Evolutionary conservation across 2,888 invertebrate species (phyloP), one percentile per base, ranked within the genome.

Genomic region (Altica lythri): DNA sequence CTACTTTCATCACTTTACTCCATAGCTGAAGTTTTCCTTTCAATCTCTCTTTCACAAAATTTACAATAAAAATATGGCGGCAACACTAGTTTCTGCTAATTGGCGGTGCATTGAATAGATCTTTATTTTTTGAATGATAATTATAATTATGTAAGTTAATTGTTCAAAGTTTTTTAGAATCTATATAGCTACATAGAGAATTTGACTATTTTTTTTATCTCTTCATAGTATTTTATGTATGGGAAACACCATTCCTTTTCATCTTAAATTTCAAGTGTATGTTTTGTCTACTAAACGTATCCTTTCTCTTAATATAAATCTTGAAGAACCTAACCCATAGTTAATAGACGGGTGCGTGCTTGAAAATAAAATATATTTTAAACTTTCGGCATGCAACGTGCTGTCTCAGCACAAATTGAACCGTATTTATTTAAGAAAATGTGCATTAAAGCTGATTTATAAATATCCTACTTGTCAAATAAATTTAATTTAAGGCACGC

Each of bases 201-300:
- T n/a, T n/a, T n/a, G n/a, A n/a, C n/a, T n/a, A n/a, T n/a, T n/a
- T n/a, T n/a, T n/a, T n/a, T n/a, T n/a, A n/a, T n/a, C n/a, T n/a
- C n/a, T n/a, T n/a, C n/a, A n/a, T n/a, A n/a, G n/a, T n/a, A n/a
- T n/a, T 34, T 34, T 34, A 34, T 34, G 6, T 14, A 34, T 4
- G 16, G 4, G 8, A 6, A 14, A 1, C 9, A 34, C 12, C 34
- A 16, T 16, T 40, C 49, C 32, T 32, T 29, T 40, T 22, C 30
- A 19, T 32, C 18, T 13, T 18, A 32, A 57, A 52, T 48, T 44
- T 42, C 5, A 10, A 27, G 29, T 34, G 47, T 32, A 48, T 62
- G 64, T 64, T 64, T 59, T 62, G 64, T 64, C 64, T 64, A 61
- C 57, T 30, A 16, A 48, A 59, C 56, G 53, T 50, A 58, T 59